These are phyloP conservation scores for Phodopus roborovskii DNA, from an alignment of 2,113 vertebrate species.

Conservation along the genomic window DNA sequence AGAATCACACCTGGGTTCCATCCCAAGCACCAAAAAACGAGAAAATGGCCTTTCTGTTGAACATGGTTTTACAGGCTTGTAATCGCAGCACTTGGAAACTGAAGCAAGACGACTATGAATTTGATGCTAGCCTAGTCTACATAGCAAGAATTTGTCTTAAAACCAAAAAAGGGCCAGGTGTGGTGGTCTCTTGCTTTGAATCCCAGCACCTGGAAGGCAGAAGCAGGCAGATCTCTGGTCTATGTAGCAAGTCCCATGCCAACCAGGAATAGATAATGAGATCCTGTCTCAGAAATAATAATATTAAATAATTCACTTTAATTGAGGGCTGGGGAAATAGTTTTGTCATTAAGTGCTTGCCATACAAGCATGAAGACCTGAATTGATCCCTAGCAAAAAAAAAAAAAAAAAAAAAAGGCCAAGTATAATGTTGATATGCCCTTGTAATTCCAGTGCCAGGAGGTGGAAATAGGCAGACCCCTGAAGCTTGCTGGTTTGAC, in stretches of 20 bases:
- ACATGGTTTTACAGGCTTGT: neutral
- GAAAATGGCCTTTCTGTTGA: neutral
- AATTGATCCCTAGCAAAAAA: neutral
- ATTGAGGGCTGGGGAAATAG: neutral
- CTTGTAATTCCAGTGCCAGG: neutral
- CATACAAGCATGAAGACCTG: neutral
- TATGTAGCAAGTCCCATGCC: neutral
- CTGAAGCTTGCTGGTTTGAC: neutral
- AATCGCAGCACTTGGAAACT: neutral
- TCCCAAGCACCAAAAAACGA: neutral
- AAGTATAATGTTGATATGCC: neutral
- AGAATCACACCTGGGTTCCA: neutral
- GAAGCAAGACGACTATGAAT: neutral
- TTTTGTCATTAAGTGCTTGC: neutral
- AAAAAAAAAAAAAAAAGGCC: no score
- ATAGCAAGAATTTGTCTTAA: neutral
- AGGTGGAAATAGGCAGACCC: neutral
- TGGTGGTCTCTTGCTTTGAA: neutral
- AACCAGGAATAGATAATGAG: neutral
- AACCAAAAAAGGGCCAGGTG: neutral
- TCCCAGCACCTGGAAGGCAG: neutral
- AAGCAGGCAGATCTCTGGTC: neutral
- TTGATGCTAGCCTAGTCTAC: neutral
- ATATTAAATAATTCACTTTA: neutral
- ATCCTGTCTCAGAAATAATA: neutral